phyloP scores from a whole-genome alignment of 2,113 vertebrate species.

The Gallinago media region DNA sequence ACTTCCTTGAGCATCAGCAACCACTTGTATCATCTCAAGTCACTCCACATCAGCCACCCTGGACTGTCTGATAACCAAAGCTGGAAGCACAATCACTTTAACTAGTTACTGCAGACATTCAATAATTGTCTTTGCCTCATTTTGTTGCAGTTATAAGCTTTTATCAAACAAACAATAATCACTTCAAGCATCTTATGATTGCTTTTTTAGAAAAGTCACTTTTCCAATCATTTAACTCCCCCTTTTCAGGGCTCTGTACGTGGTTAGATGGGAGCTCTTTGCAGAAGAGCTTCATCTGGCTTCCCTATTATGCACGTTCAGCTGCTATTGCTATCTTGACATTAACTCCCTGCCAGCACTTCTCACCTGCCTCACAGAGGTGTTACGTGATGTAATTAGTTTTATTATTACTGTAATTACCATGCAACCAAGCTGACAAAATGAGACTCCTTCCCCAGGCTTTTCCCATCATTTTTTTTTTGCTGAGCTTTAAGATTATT shows the following conservation, averaged over 20 bases:
- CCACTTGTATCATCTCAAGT: not conserved
- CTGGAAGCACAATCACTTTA: not conserved
- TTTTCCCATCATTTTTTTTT: not conserved
- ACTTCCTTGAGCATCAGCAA: not conserved
- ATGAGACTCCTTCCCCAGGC: not conserved
- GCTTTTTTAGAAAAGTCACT: not conserved
- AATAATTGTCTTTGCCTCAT: not conserved
- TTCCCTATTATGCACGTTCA: not conserved
- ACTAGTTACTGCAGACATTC: not conserved
- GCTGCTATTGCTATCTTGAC: slow-evolving; percentile 27
- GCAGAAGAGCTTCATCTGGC: not conserved
- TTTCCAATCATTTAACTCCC: not conserved
- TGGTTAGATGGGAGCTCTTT: not conserved
- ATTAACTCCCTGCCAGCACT: slow-evolving; percentile 23
- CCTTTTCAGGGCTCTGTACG: not conserved
- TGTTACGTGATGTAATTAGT: slow-evolving; percentile 54
- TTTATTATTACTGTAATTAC: slow-evolving; percentile 50
- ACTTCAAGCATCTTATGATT: not conserved
- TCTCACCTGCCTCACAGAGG: slow-evolving; percentile 39
- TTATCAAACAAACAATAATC: not conserved
- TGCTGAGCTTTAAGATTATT: slow-evolving; percentile 13
- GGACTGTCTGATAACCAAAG: not conserved
- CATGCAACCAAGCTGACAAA: slow-evolving; percentile 38
- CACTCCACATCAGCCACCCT: fast-evolving
- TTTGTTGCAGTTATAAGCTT: not conserved